Conservation (phyloP, 1,140 invertebrate genomes). For the Bombus pascuorum region DNA sequence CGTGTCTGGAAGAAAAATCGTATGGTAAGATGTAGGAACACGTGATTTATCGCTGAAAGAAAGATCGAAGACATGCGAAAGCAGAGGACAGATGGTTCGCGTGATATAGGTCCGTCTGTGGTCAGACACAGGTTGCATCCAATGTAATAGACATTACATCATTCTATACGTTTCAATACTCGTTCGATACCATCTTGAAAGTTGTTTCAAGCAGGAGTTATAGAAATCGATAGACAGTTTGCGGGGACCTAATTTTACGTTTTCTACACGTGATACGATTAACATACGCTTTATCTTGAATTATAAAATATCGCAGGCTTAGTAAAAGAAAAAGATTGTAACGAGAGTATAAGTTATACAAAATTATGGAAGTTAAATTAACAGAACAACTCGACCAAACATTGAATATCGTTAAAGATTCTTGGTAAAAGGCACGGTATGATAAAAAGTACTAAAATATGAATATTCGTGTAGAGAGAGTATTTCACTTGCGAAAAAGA, state of each 20-base stretch:
- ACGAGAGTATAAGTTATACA: accelerated
- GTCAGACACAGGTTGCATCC: background rate
- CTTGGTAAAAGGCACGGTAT: background rate
- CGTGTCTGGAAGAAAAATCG: background rate
- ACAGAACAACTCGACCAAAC: no score
- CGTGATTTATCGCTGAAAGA: slow-evolving; percentile 6
- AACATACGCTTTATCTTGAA: background rate
- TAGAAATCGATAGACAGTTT: background rate
- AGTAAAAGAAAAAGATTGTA: background rate
- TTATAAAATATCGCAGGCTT: background rate
- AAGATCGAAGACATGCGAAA: background rate
- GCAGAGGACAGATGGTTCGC: background rate
- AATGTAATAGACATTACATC: background rate
- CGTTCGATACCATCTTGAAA: background rate
- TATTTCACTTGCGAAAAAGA: slow-evolving; percentile 16
- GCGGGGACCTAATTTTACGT: background rate
- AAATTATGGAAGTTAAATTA: background rate
- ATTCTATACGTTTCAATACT: background rate
- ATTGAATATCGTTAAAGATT: background rate
- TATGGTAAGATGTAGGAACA: background rate
- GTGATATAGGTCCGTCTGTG: slow-evolving; percentile 14
- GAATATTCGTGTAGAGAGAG: background rate
- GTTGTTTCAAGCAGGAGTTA: background rate
- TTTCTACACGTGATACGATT: background rate
- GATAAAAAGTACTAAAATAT: background rate